phyloP scores from a whole-genome alignment of 2,797 vertebrate genomes.

The Hippopotamyrus pictus region DNA sequence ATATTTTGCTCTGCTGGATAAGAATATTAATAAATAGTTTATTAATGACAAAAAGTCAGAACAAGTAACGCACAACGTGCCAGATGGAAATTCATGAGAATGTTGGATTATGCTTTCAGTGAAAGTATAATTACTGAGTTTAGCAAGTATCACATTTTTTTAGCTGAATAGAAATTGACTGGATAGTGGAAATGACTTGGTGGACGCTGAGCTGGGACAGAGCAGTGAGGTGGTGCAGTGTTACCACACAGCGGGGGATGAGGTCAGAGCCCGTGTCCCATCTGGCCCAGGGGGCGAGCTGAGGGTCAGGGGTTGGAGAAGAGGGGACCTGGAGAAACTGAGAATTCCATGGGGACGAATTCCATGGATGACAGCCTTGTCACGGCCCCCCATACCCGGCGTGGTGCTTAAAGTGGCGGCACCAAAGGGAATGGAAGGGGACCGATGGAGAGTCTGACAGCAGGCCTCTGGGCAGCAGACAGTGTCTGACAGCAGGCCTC shows the following conservation, averaged over 20 bases:
- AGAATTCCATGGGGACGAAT: not conserved
- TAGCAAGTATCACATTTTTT: not conserved
- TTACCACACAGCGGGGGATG: not conserved
- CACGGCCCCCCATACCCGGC: not conserved
- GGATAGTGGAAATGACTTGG: not conserved
- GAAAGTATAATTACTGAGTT: not conserved
- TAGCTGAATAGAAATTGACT: not conserved
- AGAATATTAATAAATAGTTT: not conserved
- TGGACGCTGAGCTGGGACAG: not conserved
- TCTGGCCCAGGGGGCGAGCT: not conserved
- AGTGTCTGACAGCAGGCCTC: too few species aligned
- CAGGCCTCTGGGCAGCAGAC: not conserved
- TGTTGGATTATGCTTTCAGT: not conserved
- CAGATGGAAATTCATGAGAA: not conserved
- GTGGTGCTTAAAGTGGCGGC: not conserved
- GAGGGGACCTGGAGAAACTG: constrained; percentile 1
- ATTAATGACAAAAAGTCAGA: not conserved
- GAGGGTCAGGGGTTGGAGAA: not conserved
- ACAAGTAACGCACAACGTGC: not conserved
- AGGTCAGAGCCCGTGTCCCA: not conserved
- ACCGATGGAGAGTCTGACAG: not conserved
- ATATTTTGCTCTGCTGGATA: not conserved
- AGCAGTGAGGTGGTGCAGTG: not conserved
- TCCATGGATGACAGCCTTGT: not conserved
- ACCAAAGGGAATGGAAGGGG: not conserved